These are phyloP conservation scores for Panorpa germanica DNA, from an alignment of 2,888 invertebrate genomes.

Conservation along the genomic window DNA sequence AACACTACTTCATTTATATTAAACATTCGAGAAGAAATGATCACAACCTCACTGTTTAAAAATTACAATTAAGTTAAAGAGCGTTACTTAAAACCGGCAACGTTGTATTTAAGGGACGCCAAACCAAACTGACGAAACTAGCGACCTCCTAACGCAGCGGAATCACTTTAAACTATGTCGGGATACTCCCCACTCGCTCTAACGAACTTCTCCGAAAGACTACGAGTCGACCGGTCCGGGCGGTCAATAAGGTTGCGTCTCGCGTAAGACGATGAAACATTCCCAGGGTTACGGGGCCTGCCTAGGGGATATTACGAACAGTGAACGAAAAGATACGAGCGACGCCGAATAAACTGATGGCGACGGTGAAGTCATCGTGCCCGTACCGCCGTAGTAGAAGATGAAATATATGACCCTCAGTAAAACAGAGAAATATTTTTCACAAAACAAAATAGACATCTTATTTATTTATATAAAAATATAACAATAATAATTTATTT, in stretches of 20 bases:
- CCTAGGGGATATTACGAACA: too few species aligned
- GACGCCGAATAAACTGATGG: too few species aligned
- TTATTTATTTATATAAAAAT: too few species aligned
- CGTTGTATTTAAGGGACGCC: slow-evolving; percentile 32
- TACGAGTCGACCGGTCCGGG: slow-evolving; percentile 14
- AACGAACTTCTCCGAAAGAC: slow-evolving; percentile 11
- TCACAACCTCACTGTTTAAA: slow-evolving; percentile 10
- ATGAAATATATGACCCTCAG: too few species aligned
- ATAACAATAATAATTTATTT: too few species aligned
- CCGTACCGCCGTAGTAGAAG: too few species aligned
- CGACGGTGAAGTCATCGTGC: too few species aligned
- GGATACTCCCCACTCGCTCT: slow-evolving; percentile 7
- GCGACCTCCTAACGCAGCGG: slow-evolving; percentile 37
- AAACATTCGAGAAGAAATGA: not conserved
- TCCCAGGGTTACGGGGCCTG: slow-evolving; percentile 9
- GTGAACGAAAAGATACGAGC: too few species aligned
- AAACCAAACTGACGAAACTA: slow-evolving; percentile 32
- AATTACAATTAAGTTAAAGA: too few species aligned
- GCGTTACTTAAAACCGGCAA: slow-evolving; percentile 22
- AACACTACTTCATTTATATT: not conserved
- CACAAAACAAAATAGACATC: too few species aligned
- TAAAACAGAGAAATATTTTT: too few species aligned
- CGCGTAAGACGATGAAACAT: slow-evolving; percentile 9
- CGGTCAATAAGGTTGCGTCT: too few species aligned
- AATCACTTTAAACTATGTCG: slow-evolving; percentile 11